Evolutionary conservation across 1,140 invertebrate species (phyloP), one percentile per base, ranked within the genome.

Genomic region (Amyelois transitella): DNA sequence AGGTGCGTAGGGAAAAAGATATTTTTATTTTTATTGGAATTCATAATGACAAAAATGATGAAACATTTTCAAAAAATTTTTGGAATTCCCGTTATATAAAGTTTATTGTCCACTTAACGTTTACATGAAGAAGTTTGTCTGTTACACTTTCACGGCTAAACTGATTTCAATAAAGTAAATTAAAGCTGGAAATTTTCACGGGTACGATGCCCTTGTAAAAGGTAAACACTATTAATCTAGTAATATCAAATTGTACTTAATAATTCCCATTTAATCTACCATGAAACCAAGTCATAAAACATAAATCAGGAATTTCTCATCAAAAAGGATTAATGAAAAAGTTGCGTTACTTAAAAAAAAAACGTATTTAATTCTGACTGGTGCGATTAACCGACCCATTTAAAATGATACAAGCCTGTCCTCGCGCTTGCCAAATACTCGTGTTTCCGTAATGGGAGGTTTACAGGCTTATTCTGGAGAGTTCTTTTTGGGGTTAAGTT

Each of bases 381-480:
- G 32, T 38, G 58, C 70, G 75, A 84, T 81, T 84, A 81, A 60
- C 68, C 72, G 72, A 75, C 71, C 77, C 77, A 81, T 84, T 84
- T 78, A 81, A 81, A 79, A 79, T 81, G 81, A 84, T 81, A 78
- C 77, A 81, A 75, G 62, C 63, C 66, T 68, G 65, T 76, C 69
- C 61, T 55, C 61, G 66, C 66, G 71, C 69, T 82, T 82, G 81
- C 81, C 81, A 84, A 84, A 79, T 76, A 77, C 69, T 69, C 75
- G 58, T 66, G 76, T 70, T 77, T 72, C 69, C 72, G 32, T 14
- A 38, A 38, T 38, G 32, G 32, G 12, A 1, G 32, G 32, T 4
- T 38, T 14, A 38, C 32, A 38, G 32, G 4, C 1, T 2, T 38
- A 38, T 38, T 38, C 32, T 38, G 17, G 32, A 38, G n/a, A n/a